Conservation (phyloP, 1,140 invertebrate species). For the Lasaia peninsularis region DNA sequence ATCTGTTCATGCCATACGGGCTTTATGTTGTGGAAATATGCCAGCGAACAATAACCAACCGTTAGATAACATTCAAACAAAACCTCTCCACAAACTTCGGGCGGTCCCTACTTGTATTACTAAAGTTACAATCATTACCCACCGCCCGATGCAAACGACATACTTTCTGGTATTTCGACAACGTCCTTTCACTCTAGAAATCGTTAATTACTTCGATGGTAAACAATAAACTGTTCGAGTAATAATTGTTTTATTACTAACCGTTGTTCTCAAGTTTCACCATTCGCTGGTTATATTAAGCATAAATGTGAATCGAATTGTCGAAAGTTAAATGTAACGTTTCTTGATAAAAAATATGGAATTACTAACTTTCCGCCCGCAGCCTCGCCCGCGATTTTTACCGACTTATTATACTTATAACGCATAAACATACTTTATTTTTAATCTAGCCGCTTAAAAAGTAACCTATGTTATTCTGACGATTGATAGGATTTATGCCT, state of each 20-base stretch:
- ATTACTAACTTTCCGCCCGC: no score
- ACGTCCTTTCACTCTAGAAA: neutral
- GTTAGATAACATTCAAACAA: slow-evolving; percentile 17
- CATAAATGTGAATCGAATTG: no score
- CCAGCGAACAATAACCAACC: slow-evolving; percentile 33
- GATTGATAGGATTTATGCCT: no score
- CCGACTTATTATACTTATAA: no score
- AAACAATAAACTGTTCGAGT: neutral
- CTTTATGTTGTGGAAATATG: slow-evolving; percentile 32
- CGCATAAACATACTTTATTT: no score
- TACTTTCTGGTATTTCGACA: slow-evolving; percentile 4
- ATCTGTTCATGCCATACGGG: slow-evolving; percentile 37
- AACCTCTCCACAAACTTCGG: slow-evolving; percentile 34
- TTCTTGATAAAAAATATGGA: no score
- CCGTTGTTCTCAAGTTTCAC: neutral
- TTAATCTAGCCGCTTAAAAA: no score
- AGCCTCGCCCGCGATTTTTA: no score
- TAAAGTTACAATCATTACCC: slow-evolving; percentile 51
- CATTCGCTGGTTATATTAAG: no score
- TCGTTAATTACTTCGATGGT: neutral
- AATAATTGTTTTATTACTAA: neutral
- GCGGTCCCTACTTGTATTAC: slow-evolving; percentile 53
- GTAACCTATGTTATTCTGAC: no score
- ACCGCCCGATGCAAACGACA: slow-evolving; percentile 20
- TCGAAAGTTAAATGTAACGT: no score